phyloP scores from a whole-genome alignment of 2,888 invertebrate genomes.

The Athalia rosae region DNA sequence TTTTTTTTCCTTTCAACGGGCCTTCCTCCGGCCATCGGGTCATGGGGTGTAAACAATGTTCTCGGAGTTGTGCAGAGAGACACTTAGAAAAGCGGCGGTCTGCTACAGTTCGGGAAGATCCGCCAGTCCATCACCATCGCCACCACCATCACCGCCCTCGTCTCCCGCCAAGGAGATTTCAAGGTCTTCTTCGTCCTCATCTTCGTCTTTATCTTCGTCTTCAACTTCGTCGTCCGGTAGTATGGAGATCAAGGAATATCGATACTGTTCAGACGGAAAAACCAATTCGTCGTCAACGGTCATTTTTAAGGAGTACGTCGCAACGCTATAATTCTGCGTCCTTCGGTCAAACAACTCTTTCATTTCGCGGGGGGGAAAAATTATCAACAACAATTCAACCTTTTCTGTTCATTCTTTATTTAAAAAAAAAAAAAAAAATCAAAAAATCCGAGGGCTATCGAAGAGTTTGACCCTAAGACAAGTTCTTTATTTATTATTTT shows the following conservation, averaged over 20 bases:
- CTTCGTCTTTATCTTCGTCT: too few species aligned
- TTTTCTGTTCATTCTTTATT: background rate
- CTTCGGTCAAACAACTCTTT: background rate
- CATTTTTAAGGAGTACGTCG: constrained; percentile 33
- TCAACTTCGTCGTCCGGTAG: background rate
- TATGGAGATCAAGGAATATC: background rate
- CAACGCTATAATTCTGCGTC: background rate
- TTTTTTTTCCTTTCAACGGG: too few species aligned
- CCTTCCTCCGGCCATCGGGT: constrained; percentile 53
- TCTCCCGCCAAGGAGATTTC: constrained; percentile 67
- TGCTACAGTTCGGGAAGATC: constrained; percentile 72
- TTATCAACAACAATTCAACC: background rate
- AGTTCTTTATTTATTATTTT: background rate
- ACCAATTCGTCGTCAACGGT: background rate
- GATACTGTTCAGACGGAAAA: background rate
- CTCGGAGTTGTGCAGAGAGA: constrained; percentile 77
- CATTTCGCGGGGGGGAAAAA: too few species aligned
- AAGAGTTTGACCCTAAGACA: background rate
- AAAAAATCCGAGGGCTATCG: background rate
- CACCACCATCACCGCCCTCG: constrained; percentile 71
- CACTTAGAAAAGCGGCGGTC: constrained; percentile 75
- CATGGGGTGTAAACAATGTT: constrained; percentile 75
- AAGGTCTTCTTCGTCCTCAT: background rate
- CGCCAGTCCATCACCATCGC: constrained; percentile 70
- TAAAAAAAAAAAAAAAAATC: background rate